Evolutionary conservation across 2,888 invertebrate species (phyloP).

Genomic region (Hemithea aestivaria): DNA sequence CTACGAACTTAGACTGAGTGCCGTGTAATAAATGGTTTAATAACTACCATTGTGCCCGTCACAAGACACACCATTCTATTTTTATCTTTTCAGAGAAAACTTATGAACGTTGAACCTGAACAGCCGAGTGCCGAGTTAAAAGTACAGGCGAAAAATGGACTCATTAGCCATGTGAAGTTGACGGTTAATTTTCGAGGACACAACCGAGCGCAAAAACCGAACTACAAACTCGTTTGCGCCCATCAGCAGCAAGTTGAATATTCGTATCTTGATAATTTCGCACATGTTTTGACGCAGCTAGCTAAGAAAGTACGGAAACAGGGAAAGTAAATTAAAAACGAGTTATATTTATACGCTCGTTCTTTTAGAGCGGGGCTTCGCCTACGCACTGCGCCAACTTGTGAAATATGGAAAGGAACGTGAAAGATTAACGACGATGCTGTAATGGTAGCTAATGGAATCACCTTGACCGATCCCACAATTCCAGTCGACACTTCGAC

Average conservation of each 20-base stretch:
- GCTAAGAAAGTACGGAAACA: slow-evolving; percentile 29
- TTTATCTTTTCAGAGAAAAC: slow-evolving; percentile 30
- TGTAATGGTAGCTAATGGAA: slow-evolving; percentile 25
- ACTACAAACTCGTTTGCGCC: slow-evolving; percentile 53
- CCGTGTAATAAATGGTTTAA: slow-evolving; percentile 7
- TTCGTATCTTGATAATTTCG: slow-evolving; percentile 38
- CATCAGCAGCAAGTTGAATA: slow-evolving; percentile 33
- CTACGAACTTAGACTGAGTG: slow-evolving; percentile 3
- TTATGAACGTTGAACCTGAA: slow-evolving; percentile 26
- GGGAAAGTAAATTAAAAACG: slow-evolving; percentile 37
- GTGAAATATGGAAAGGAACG: slow-evolving; percentile 40
- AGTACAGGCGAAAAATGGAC: slow-evolving; percentile 38
- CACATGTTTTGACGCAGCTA: slow-evolving; percentile 34
- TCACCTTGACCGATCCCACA: slow-evolving; percentile 22
- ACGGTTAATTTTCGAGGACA: slow-evolving; percentile 74
- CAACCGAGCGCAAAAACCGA: slow-evolving; percentile 54
- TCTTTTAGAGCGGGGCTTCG: slow-evolving; percentile 37
- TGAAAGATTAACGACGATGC: slow-evolving; percentile 29
- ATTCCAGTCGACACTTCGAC: neutral
- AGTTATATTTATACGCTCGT: slow-evolving; percentile 29
- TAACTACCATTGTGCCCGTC: slow-evolving; percentile 5
- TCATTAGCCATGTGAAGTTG: slow-evolving; percentile 54
- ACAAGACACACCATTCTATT: slow-evolving; percentile 10
- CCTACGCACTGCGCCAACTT: slow-evolving; percentile 29
- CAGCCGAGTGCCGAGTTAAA: slow-evolving; percentile 27